Evolutionary conservation across 2,888 invertebrate genomes (phyloP), one percentile per base, ranked within the genome.

Genomic region (Drosophila pseudotakahashii): DNA sequence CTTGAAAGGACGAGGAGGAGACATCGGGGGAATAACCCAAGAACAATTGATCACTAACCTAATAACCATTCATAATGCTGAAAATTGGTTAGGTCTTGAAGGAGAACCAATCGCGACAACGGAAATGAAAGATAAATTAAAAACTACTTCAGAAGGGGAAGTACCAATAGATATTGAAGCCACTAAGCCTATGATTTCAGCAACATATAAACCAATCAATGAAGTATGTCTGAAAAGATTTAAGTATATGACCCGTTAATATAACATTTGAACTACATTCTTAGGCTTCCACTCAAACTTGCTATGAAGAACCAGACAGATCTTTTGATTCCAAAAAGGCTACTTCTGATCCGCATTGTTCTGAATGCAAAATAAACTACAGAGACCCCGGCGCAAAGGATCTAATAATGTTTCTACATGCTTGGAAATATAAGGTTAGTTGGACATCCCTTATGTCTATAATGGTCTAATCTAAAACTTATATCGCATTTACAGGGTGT

Each of bases 391-490:
- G n/a, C n/a, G n/a, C n/a, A n/a, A n/a, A n/a, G n/a, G 98, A 98
- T 92, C 94, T 99, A 69, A 96, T 98, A 80, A 98, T 99, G 97
- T 99, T 97, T 92, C 94, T 99, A 47, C 99, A 99, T 92, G 98
- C 98, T 34, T 97, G 97, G 96, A 97, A 97, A 89, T 97, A 97
- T 92, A 95, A 95, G 94, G 96, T 96, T 91, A 91, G 61, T 44
- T 19, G 3, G 3, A 5, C 16, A 39, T 0, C 1, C 3, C 4
- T 39, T 37, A 3, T 23, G 0, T 36, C 10, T 16, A 10, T 19
- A 34, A 30, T 45, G 19, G 2, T 37, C 39, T 45, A 41, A 36
- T 54, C 39, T 23, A 32, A 19, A 51, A 14, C 69, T 78, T 73
- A 30, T 6, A 16, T 11, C 10, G 19, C 10, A 7, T 64, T 92